Percentiles rank a stretch among this genome's conserved stretches.
Conservation (phyloP, 2,797 vertebrate species). For the Avahi laniger region DNA sequence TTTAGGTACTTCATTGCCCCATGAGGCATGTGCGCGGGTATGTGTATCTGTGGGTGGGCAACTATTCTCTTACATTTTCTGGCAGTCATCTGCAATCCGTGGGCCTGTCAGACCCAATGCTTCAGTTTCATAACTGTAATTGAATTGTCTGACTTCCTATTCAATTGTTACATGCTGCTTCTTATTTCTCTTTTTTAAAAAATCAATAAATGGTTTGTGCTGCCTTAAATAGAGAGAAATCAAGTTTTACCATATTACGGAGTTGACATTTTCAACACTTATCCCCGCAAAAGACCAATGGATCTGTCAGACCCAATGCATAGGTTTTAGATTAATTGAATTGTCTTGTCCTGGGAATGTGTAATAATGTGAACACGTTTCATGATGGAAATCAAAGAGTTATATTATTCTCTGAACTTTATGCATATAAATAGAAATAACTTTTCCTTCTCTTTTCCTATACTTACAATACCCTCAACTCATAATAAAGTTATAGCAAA, state of each 20-base stretch:
- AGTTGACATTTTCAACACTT: constrained; percentile 72
- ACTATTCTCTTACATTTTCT: not conserved
- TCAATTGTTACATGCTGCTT: constrained; percentile 66
- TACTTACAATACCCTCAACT: not conserved
- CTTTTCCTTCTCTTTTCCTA: not conserved
- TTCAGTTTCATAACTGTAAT: constrained; percentile 71
- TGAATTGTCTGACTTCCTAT: constrained; percentile 71
- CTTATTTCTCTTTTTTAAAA: constrained; percentile 63
- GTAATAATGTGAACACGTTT: constrained; percentile 58
- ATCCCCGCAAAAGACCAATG: constrained; percentile 31
- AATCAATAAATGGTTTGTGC: constrained; percentile 73
- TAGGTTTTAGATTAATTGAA: constrained; percentile 55
- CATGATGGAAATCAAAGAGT: constrained; percentile 43
- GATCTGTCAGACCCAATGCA: constrained; percentile 53
- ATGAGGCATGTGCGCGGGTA: not conserved
- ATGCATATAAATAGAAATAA: not conserved
- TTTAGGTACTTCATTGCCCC: not conserved
- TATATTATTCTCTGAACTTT: constrained; percentile 25
- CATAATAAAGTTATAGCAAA: constrained; percentile 10
- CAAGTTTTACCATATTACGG: constrained; percentile 56
- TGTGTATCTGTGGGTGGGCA: not conserved
- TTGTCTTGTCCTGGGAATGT: constrained; percentile 20
- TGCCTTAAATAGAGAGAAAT: constrained; percentile 70
- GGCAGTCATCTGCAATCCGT: constrained; percentile 29
- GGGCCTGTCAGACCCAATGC: constrained; percentile 61